Percentiles rank a stretch among this genome's conserved stretches.
Evolutionary conservation across 2,797 vertebrate species (phyloP).

Genomic region (Phaenicophaeus curvirostris): DNA sequence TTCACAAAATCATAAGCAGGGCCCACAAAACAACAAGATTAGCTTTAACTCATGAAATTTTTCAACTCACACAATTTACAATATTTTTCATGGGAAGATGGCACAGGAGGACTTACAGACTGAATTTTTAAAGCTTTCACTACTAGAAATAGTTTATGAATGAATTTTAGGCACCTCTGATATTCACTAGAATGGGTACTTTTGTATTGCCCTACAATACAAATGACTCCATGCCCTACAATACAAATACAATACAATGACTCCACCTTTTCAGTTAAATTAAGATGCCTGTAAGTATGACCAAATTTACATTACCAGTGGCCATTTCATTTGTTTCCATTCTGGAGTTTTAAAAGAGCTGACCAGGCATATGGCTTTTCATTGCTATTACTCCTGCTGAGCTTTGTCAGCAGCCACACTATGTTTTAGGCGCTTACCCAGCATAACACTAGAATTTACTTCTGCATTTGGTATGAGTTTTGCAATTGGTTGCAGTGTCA

Average conservation of each 20-base stretch:
- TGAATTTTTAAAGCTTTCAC: not conserved
- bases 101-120: not conserved
- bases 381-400: not conserved
- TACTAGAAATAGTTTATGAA: not conserved
- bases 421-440: not conserved
- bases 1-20: not conserved
- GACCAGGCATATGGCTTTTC: not conserved
- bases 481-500: not conserved
- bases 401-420: not conserved
- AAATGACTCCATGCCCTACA: too few relatives aligned
- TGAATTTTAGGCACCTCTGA: rapidly evolving
- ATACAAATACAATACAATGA: too few relatives aligned
- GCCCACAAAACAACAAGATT: not conserved
- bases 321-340: not conserved
- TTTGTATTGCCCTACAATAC: not conserved
- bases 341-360: not conserved
- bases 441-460: not conserved
- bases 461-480: not conserved
- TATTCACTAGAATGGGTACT: rapidly evolving
- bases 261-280: not conserved
- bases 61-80: not conserved
- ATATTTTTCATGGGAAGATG: not conserved
- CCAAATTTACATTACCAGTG: not conserved
- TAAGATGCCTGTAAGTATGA: not conserved
- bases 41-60: not conserved